Percentiles rank a stretch among this genome's conserved stretches.
phyloP scores from a whole-genome alignment of 1,140 invertebrate genomes.

The Arion vulgaris region DNA sequence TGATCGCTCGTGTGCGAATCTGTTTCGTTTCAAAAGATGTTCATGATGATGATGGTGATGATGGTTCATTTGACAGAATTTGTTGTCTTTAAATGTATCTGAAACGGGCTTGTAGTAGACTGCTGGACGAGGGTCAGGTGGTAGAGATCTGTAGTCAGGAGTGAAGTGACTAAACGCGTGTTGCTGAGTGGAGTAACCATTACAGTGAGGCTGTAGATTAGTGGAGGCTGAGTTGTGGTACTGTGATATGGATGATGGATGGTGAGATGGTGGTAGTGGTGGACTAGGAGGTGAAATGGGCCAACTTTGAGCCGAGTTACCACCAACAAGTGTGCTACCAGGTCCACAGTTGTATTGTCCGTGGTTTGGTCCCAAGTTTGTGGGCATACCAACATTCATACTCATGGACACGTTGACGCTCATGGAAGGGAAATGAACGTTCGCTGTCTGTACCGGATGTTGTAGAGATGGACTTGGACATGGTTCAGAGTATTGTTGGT shows the following conservation, averaged over 20 bases:
- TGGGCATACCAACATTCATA: conserved; percentile 86
- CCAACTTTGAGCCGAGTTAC: conserved; percentile 52
- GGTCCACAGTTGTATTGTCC: conserved; percentile 54
- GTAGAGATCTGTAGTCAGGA: conserved; percentile 76
- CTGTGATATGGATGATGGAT: conserved; percentile 53
- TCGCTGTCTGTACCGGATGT: conserved; percentile 47
- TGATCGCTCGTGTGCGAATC: conserved; percentile 9
- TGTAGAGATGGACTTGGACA: conserved; percentile 40
- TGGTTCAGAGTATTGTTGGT: conserved; percentile 56
- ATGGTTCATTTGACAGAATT: conserved; percentile 67
- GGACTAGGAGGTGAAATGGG: conserved; percentile 49
- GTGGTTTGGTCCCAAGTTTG: conserved; percentile 74
- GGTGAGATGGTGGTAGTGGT: conserved; percentile 45
- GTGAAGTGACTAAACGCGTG: conserved; percentile 76
- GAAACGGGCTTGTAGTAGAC: conserved; percentile 44
- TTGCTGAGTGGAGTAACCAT: conserved; percentile 75
- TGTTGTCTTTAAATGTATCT: conserved; percentile 57
- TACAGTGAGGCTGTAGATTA: conserved; percentile 17
- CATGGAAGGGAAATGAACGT: conserved; percentile 84
- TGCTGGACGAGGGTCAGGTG: conserved; percentile 6
- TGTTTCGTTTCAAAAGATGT: conserved; percentile 27
- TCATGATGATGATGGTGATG: conserved; percentile 41
- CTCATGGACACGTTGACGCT: conserved; percentile 97
- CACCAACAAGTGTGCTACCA: background rate
- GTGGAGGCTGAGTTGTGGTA: conserved; percentile 42